These are phyloP conservation scores for Solenodon paradoxus DNA, from an alignment of 2,113 vertebrate species.

Conservation along the genomic window DNA sequence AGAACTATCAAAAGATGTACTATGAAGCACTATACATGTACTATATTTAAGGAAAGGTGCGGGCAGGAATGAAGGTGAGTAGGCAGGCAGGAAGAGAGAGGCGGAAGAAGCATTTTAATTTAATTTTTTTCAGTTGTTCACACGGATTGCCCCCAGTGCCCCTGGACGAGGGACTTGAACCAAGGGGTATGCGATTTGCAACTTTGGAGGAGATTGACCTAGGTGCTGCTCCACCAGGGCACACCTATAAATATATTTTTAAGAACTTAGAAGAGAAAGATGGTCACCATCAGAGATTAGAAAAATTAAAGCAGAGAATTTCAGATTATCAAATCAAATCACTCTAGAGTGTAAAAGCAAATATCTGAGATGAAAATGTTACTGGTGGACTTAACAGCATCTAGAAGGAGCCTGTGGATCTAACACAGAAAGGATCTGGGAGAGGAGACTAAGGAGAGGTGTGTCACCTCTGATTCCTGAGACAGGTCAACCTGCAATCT, in stretches of 20 bases:
- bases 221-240: no score
- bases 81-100: no score
- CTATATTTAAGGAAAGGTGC: no score
- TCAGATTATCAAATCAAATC: not conserved
- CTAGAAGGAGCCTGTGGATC: not conserved
- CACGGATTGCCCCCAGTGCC: no score
- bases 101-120: no score
- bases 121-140: no score
- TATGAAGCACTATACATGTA: no score
- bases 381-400: not conserved
- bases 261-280: not conserved
- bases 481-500: not conserved
- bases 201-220: no score
- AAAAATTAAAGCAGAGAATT: not conserved
- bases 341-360: not conserved
- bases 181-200: no score
- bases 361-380: not conserved
- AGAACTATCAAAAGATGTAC: not conserved
- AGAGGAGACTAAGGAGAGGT: not conserved
- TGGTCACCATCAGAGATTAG: not conserved
- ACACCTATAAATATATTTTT: not conserved
- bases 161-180: no score
- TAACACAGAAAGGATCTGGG: no score
- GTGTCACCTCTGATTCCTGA: not conserved
- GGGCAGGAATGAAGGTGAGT: no score